A percentile compares a stretch with the other conserved stretches of the same genome.
Evolutionary conservation across 2,113 vertebrate genomes (phyloP).

Genomic region (Ginglymostoma cirratum): DNA sequence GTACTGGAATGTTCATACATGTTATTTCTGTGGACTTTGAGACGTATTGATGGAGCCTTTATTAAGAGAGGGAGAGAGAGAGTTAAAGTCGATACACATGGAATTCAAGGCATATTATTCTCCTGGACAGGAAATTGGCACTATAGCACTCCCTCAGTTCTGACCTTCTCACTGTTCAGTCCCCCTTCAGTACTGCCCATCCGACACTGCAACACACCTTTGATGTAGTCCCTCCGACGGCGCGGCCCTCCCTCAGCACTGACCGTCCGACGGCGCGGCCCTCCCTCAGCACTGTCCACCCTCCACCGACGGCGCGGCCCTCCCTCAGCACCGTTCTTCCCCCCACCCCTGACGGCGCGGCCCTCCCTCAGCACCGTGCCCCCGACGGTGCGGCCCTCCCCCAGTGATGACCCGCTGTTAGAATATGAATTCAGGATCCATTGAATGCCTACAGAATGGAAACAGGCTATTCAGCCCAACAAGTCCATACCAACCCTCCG

Average conservation of each 20-base stretch:
- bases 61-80: not conserved
- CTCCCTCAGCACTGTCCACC: not conserved
- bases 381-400: not conserved
- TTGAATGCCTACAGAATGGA: too few species aligned
- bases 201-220: not conserved
- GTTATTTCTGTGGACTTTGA: not conserved
- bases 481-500: too few species aligned
- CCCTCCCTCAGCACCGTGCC: not conserved
- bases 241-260: not conserved
- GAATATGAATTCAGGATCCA: too few species aligned
- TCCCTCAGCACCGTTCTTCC: not conserved
- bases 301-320: not conserved
- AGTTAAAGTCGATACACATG: not conserved
- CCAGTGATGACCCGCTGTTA: not conserved
- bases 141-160: not conserved
- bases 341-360: too few species aligned
- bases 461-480: too few species aligned
- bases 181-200: not conserved
- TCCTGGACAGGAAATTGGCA: not conserved
- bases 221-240: not conserved
- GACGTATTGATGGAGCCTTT: not conserved
- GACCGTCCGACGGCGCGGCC: not conserved
- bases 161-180: not conserved
- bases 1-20: not conserved
- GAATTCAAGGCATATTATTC: not conserved